These are phyloP conservation scores for Drosophila parvula DNA, from an alignment of 1,140 invertebrate species.

Conservation along the genomic window DNA sequence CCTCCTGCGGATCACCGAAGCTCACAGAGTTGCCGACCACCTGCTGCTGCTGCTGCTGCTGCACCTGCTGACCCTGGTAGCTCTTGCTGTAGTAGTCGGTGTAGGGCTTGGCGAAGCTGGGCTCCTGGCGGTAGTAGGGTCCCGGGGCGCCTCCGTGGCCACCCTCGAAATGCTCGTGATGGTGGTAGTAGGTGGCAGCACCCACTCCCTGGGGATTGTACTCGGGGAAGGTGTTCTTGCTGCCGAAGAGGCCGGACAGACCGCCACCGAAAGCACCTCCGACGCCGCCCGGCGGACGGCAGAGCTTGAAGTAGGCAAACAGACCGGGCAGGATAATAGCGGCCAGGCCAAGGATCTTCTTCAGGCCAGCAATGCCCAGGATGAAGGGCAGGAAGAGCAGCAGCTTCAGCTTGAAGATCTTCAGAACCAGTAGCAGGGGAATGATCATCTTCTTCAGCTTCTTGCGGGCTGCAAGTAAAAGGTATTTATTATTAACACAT, in stretches of 20 bases:
- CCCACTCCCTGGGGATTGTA: constrained; percentile 87
- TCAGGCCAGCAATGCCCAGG: constrained; percentile 91
- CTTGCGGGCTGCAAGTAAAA: constrained; percentile 87
- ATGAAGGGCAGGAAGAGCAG: constrained; percentile 92
- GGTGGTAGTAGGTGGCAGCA: constrained; percentile 85
- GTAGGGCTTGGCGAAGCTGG: constrained; percentile 81
- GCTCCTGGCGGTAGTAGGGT: constrained; percentile 77
- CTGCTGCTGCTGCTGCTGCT: constrained; percentile 53
- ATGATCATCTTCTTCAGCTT: constrained; percentile 92
- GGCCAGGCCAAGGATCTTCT: constrained; percentile 91
- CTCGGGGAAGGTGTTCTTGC: constrained; percentile 85
- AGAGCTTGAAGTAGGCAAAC: constrained; percentile 92
- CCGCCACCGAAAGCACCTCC: constrained; percentile 68
- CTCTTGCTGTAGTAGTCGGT: constrained; percentile 84
- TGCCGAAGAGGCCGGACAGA: constrained; percentile 72
- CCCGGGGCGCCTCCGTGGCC: constrained; percentile 50
- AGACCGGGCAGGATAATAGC: constrained; percentile 90
- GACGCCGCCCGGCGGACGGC: constrained; percentile 85
- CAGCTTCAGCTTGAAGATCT: constrained; percentile 93
- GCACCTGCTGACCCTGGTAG: constrained; percentile 56
- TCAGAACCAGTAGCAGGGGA: constrained; percentile 91
- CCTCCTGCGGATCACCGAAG: constrained; percentile 88
- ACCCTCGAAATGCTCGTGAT: constrained; percentile 84
- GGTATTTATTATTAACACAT: constrained; percentile 1
- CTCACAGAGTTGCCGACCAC: constrained; percentile 85